Conservation (phyloP, 2,113 vertebrate species). For the Menura novaehollandiae region DNA sequence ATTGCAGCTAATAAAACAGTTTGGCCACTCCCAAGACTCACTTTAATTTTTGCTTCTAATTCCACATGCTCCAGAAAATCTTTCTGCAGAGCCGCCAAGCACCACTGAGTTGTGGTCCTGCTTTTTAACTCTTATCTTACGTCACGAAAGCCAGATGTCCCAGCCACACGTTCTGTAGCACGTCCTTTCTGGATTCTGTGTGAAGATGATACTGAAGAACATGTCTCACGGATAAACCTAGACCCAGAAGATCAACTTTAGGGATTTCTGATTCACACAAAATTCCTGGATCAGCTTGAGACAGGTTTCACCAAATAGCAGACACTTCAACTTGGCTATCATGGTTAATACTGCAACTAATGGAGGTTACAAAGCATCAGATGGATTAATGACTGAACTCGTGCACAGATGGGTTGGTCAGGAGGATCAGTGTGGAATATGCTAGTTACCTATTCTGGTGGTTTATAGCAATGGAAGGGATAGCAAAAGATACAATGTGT, state of each 20-base stretch:
- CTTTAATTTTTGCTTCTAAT: not conserved
- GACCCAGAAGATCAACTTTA: not conserved
- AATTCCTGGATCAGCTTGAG: not conserved
- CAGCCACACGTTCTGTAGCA: not conserved
- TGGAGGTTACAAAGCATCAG: not conserved
- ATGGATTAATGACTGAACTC: not conserved
- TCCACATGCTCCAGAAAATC: not conserved
- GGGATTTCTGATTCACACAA: not conserved
- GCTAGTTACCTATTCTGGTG: not conserved
- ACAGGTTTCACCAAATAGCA: not conserved
- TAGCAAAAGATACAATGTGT: not conserved
- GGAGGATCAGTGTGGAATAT: not conserved
- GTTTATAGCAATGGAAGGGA: not conserved
- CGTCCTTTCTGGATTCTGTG: not conserved
- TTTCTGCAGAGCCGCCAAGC: not conserved
- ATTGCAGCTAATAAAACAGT: not conserved
- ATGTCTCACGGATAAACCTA: not conserved
- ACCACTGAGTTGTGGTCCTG: not conserved
- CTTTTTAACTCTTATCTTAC: not conserved
- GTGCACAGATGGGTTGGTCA: not conserved
- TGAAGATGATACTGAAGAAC: not conserved
- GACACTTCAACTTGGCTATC: not conserved
- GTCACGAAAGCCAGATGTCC: not conserved
- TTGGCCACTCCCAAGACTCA: not conserved
- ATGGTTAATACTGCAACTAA: not conserved